Base-by-base conservation (phyloP, 2,888 invertebrate species). In the Osmoderma eremita region DNA sequence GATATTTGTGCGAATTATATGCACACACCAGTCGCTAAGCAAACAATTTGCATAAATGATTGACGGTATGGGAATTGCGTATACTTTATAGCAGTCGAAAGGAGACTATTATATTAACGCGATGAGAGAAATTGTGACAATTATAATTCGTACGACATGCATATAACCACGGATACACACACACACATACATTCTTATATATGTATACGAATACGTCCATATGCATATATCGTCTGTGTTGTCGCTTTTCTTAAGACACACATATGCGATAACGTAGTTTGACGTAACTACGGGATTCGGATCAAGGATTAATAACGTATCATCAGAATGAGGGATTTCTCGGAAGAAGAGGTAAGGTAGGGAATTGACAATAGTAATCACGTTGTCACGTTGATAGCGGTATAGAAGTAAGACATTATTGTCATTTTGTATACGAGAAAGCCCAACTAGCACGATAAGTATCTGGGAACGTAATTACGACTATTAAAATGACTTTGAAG, bases 11-110 rank as follows among this genome's bases (percentile, higher is more conserved):
- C n/a, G n/a, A 15, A 24, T 13, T 30, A 22, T 18, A n/a, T 51
- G 8, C n/a, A 18, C 42, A 42, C 17, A 42, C 58, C 22, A 13
- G 39, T 58, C 22, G 15, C 58, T 13, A 20, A 58, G 41, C 58
- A 58, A 53, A 58, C 39, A 58, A 58, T 58, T 58, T 58, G 58
- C 24, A 41, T 45, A 22, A 17, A 42, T 39, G 42, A 45, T 42
- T 58, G 22, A 24, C 39, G 58, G n/a, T 17, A 45, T 22, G 22
- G 22, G 42, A 42, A 58, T 39, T 58, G 58, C 58, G 58, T 58
- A 39, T 15, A 22, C 13, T 58, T 24, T 51, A 51, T 51, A 51
- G 22, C 22, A 51, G 50, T 6, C 22, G 5, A 51, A 30, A n/a
- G 13, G 13, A 30, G 30, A 51, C 13, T 18, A 49, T 18, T 5